phyloP scores from a whole-genome alignment of 2,888 invertebrate species.

The Sicus ferrugineus region DNA sequence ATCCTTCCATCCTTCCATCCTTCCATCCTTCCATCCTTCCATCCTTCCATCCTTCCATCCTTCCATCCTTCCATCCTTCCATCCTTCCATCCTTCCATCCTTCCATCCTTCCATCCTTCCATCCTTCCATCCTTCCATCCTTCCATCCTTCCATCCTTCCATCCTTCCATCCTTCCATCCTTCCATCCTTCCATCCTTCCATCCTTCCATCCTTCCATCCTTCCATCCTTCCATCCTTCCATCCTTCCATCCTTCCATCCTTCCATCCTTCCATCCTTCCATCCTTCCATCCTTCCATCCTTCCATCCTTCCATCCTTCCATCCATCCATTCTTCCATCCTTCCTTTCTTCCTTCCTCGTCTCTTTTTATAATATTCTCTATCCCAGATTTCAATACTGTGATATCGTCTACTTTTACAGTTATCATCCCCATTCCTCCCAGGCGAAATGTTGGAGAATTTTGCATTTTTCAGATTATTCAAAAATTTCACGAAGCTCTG shows the following conservation, averaged over 20 bases:
- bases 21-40: neutral
- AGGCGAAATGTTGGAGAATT: too few relatives aligned
- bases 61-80: neutral
- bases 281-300: neutral
- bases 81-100: neutral
- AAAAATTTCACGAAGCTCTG: slow-evolving; percentile 1
- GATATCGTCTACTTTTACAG: too few relatives aligned
- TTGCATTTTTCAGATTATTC: neutral
- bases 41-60: neutral
- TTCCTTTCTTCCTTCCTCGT: neutral
- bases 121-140: neutral
- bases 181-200: neutral
- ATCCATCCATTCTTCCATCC: neutral
- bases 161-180: neutral
- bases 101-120: neutral
- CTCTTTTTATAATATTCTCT: neutral
- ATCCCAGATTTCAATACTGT: neutral
- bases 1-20: neutral
- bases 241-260: neutral
- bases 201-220: neutral
- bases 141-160: neutral
- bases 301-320: neutral
- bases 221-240: neutral
- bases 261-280: neutral
- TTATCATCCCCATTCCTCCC: too few relatives aligned